Evolutionary conservation across 2,888 invertebrate genomes (phyloP).

Genomic region (Phlogophora meticulosa): DNA sequence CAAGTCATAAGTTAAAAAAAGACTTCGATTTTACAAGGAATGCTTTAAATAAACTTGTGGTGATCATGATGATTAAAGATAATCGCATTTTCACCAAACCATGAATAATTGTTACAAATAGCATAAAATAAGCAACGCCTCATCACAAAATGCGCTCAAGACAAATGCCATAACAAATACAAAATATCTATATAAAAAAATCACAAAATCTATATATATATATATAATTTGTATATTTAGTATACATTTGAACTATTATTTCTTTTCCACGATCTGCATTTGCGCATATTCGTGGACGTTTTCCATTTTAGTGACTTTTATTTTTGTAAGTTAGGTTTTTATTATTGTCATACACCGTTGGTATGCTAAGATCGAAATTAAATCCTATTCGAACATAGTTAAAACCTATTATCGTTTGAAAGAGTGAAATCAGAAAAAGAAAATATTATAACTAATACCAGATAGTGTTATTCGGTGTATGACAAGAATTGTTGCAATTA

Average conservation of each 20-base stretch:
- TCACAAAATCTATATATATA: constrained; percentile 21
- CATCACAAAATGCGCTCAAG: constrained; percentile 56
- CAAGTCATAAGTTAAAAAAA: not conserved
- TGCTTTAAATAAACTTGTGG: constrained; percentile 4
- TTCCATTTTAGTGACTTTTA: constrained; percentile 46
- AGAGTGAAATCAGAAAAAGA: not conserved
- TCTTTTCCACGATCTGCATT: constrained; percentile 3
- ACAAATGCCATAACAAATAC: constrained; percentile 59
- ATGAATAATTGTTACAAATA: constrained; percentile 15
- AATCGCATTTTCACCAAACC: constrained; percentile 1
- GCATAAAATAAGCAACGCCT: constrained; percentile 13
- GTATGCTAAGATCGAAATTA: not conserved
- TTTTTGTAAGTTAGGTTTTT: constrained; percentile 26
- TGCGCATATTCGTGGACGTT: constrained; percentile 30
- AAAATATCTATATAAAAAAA: constrained; percentile 40
- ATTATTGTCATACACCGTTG: constrained; percentile 16
- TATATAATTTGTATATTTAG: constrained; percentile 49
- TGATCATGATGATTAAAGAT: too few species aligned
- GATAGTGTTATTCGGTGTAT: constrained; percentile 21
- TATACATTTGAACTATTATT: constrained; percentile 32
- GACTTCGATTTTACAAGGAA: not conserved
- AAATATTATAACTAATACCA: not conserved
- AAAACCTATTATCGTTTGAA: not conserved
- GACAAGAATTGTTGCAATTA: constrained; percentile 40
- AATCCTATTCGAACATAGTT: not conserved